A percentile compares a stretch with the other conserved stretches of the same genome.
These are phyloP conservation scores for Procambarus virginalis DNA, from an alignment of 1,140 invertebrate genomes.

Conservation along the genomic window DNA sequence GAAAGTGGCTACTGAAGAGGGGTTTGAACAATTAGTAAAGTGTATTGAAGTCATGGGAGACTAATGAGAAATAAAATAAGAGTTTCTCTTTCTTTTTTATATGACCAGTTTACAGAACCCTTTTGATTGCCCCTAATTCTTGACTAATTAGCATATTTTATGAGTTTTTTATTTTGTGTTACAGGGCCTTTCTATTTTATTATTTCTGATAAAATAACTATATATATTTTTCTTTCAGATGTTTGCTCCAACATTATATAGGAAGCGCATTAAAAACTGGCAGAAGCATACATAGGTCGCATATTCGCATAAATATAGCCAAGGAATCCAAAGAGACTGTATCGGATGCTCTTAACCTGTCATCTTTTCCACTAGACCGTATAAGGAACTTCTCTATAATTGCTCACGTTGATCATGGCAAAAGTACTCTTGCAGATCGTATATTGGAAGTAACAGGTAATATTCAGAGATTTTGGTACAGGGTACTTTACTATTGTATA, in stretches of 20 bases:
- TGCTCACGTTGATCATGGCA: constrained; percentile 98
- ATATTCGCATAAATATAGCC: neutral
- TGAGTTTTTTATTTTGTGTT: no score
- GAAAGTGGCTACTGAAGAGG: no score
- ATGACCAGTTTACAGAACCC: no score
- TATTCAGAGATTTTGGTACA: neutral
- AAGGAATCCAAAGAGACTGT: constrained; percentile 40
- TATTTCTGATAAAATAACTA: neutral
- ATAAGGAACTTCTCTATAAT: constrained; percentile 83
- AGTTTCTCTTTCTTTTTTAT: no score
- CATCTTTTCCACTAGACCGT: constrained; percentile 54
- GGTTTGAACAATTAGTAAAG: no score
- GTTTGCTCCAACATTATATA: neutral
- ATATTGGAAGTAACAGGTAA: constrained; percentile 89
- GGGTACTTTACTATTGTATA: no score
- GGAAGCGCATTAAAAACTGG: neutral
- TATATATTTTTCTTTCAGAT: neutral
- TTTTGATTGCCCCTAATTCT: no score
- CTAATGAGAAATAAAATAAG: no score
- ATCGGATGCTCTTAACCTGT: constrained; percentile 44
- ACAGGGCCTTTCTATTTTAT: no score
- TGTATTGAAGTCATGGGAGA: no score
- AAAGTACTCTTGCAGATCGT: constrained; percentile 95
- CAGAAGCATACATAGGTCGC: neutral
- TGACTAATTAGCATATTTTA: no score